Conservation (phyloP, 2,797 vertebrate species). For the Cichlasoma orientale region DNA sequence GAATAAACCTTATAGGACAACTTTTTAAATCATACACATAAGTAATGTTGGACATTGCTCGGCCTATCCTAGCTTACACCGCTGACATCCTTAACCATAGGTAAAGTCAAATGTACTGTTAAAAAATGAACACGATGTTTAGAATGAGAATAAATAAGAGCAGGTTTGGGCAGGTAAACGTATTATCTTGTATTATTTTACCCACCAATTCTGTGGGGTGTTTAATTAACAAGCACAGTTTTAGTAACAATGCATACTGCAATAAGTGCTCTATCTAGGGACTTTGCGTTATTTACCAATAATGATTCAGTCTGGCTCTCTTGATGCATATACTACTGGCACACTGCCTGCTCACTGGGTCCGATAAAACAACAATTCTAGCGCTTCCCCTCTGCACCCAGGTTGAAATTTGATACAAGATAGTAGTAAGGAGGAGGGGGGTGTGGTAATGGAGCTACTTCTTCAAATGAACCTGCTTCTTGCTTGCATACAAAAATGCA, state of each 20-base stretch:
- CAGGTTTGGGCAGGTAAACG: too few relatives aligned
- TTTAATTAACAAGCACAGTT: not conserved
- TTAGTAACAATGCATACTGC: conserved; percentile 4
- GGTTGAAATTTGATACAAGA: conserved; percentile 18
- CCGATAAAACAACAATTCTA: conserved; percentile 21
- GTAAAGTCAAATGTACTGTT: not conserved
- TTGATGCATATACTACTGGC: conserved; percentile 28
- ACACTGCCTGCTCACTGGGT: conserved; percentile 10
- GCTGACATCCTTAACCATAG: not conserved
- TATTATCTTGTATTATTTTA: not conserved
- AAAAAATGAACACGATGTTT: not conserved
- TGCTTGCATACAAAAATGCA: conserved; percentile 31
- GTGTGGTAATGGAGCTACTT: conserved; percentile 17
- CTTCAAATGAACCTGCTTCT: conserved; percentile 27
- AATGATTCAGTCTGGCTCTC: conserved; percentile 24
- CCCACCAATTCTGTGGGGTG: not conserved
- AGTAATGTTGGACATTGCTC: not conserved
- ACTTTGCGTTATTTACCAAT: conserved; percentile 25
- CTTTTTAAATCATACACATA: not conserved
- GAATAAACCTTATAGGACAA: not conserved
- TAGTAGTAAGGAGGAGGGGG: not conserved
- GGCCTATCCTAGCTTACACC: not conserved
- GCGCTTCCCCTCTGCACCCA: conserved; percentile 20
- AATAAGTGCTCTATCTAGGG: not conserved
- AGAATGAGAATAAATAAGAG: too few relatives aligned